Percentiles rank a stretch among this genome's conserved stretches.
These are phyloP conservation scores for Siderastrea radians DNA, from an alignment of 92 coral and sea anemone genomes.

Conservation along the genomic window DNA sequence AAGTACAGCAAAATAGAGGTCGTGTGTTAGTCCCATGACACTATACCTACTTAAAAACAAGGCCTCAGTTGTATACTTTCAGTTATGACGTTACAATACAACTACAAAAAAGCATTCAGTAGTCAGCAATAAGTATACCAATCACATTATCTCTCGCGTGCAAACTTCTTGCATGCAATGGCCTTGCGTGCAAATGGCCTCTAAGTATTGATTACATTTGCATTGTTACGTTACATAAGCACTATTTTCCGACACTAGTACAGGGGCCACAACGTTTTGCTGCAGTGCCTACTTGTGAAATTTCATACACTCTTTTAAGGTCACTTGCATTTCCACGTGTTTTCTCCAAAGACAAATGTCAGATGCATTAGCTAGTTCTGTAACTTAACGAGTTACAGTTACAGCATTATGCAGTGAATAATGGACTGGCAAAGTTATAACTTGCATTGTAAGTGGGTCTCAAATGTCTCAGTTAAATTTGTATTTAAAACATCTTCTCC, in stretches of 20 bases:
- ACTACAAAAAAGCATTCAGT: neutral
- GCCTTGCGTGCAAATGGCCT: neutral
- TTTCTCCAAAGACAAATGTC: constrained; percentile 69
- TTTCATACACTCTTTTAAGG: constrained; percentile 66
- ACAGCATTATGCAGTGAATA: too few relatives aligned
- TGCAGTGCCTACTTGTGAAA: constrained; percentile 33
- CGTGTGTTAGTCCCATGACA: neutral
- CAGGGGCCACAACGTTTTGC: constrained; percentile 1
- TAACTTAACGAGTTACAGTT: too few relatives aligned
- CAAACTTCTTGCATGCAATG: neutral
- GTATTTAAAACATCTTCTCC: too few relatives aligned
- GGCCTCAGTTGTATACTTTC: neutral
- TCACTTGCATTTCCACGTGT: constrained; percentile 66
- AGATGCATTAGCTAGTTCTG: too few relatives aligned
- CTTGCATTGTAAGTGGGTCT: too few relatives aligned
- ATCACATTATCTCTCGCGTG: neutral
- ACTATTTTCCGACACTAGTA: neutral
- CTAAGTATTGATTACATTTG: neutral
- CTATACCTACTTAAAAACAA: too few relatives aligned
- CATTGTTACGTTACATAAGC: neutral
- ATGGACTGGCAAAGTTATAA: too few relatives aligned
- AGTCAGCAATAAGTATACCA: neutral
- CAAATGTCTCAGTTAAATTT: too few relatives aligned
- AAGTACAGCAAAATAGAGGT: neutral
- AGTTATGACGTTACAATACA: neutral